These are phyloP conservation scores for Petaurus breviceps DNA, from an alignment of 2,113 vertebrate genomes.

Conservation along the genomic window DNA sequence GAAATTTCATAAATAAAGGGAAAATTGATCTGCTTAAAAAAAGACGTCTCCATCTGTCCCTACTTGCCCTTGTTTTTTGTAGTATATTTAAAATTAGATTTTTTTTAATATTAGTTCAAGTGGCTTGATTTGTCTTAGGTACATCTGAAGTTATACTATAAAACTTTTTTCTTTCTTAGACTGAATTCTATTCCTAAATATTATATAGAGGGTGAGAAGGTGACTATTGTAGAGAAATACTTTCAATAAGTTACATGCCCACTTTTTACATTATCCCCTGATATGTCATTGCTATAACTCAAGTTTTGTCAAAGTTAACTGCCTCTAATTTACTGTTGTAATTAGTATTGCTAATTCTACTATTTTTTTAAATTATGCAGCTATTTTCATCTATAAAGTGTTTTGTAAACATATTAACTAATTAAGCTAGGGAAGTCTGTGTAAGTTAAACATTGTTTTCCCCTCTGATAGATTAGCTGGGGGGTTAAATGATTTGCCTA, in stretches of 20 bases:
- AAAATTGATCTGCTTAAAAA: neutral
- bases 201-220: rapidly evolving
- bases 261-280: neutral
- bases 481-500: neutral
- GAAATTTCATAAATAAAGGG: neutral
- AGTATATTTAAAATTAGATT: neutral
- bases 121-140: neutral
- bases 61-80: neutral
- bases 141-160: neutral
- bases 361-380: conserved; percentile 41
- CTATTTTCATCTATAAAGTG: conserved; percentile 25
- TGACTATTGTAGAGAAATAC: too few species aligned
- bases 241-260: neutral
- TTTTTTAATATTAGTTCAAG: too few species aligned
- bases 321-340: conserved; percentile 22
- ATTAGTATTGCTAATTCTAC: conserved; percentile 32
- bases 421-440: conserved; percentile 26
- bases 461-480: neutral
- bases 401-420: conserved; percentile 49
- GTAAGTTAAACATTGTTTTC: conserved; percentile 12
- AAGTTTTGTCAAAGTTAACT: conserved; percentile 37
- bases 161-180: neutral
- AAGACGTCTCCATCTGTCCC: neutral
- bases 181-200: neutral
- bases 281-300: neutral